These are phyloP conservation scores for Patella ulyssiponensis DNA, from an alignment of 2,888 invertebrate species.

Conservation along the genomic window DNA sequence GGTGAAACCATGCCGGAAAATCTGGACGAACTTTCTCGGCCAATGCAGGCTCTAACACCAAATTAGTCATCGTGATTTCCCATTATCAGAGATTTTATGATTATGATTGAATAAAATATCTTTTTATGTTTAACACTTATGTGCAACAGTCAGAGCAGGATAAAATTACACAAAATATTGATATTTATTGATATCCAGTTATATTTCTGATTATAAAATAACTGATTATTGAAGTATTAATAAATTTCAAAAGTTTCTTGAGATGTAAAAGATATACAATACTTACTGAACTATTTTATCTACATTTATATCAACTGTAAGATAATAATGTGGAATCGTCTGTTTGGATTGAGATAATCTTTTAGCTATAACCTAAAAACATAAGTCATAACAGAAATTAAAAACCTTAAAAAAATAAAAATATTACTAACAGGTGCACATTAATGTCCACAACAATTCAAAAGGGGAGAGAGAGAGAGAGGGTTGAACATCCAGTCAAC, in stretches of 20 bases:
- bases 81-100: too few relatives aligned
- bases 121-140: too few relatives aligned
- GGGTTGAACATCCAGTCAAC: neutral
- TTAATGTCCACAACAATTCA: neutral
- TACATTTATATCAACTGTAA: slow-evolving; percentile 87
- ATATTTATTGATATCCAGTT: too few relatives aligned
- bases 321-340: slow-evolving; percentile 96
- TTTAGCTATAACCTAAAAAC: slow-evolving; percentile 84
- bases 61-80: too few relatives aligned
- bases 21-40: too few relatives aligned
- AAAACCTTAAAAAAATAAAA: too few relatives aligned
- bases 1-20: too few relatives aligned
- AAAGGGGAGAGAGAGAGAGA: neutral
- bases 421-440: neutral
- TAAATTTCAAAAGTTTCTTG: neutral
- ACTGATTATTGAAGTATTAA: neutral
- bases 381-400: neutral
- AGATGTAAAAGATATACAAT: neutral
- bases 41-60: too few relatives aligned
- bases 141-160: too few relatives aligned
- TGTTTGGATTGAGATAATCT: slow-evolving; percentile 90
- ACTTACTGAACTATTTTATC: slow-evolving; percentile 79
- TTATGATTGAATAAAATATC: too few relatives aligned
- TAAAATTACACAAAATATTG: too few relatives aligned
- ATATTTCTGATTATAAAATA: neutral